Evolutionary conservation across 2,888 invertebrate species (phyloP).

Genomic region (Drosophila antonietae): DNA sequence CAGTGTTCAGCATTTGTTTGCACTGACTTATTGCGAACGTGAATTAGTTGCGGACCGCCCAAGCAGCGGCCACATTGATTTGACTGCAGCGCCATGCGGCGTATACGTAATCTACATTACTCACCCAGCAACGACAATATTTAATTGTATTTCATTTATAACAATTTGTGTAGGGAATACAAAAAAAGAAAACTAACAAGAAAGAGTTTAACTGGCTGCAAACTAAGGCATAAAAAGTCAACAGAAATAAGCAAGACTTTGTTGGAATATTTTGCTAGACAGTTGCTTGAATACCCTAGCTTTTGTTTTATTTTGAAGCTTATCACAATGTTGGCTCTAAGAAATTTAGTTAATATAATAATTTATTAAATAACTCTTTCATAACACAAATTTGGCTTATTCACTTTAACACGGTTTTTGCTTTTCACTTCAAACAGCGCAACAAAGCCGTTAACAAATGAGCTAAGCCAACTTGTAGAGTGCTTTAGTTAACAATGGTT

Average conservation of each 20-base stretch:
- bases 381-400: background rate
- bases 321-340: background rate
- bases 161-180: slow-evolving; percentile 62
- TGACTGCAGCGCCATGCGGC: slow-evolving; percentile 47
- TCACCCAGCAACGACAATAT: slow-evolving; percentile 32
- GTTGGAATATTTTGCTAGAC: background rate
- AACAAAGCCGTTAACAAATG: slow-evolving; percentile 15
- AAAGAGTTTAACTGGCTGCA: slow-evolving; percentile 3
- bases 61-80: slow-evolving; percentile 58
- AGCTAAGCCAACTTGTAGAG: slow-evolving; percentile 26
- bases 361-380: background rate
- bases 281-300: slow-evolving; percentile 4
- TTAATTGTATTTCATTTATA: slow-evolving; percentile 80
- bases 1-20: slow-evolving; percentile 73
- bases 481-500: slow-evolving; percentile 35
- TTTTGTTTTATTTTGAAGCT: background rate
- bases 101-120: slow-evolving; percentile 73
- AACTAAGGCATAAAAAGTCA: slow-evolving; percentile 8
- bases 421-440: background rate
- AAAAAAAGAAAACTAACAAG: slow-evolving; percentile 4
- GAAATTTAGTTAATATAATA: background rate
- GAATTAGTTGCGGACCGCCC: slow-evolving; percentile 70
- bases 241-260: background rate
- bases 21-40: slow-evolving; percentile 73
- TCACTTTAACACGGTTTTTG: background rate